Base-by-base conservation (phyloP, 2,113 vertebrate genomes). In the Carettochelys insculpta region DNA sequence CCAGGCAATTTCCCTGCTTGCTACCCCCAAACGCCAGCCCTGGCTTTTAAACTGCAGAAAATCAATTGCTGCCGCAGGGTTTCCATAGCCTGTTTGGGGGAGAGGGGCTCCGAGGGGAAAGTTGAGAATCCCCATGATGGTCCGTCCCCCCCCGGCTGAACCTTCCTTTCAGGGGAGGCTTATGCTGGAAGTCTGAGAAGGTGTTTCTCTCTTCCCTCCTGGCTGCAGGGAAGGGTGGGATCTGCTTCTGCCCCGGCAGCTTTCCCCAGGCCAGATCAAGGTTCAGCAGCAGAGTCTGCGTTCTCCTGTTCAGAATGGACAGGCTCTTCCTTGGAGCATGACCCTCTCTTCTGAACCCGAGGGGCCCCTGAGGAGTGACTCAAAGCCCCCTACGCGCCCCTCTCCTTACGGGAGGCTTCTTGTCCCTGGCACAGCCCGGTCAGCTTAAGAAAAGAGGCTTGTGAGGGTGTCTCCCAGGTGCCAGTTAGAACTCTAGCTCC, bases 121-220 rank as follows among this genome's bases (percentile, higher is more conserved):
- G n/a, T n/a, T n/a, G n/a, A n/a, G n/a, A n/a, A n/a, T n/a, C n/a
- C n/a, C n/a, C n/a, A n/a, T n/a, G n/a, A n/a, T n/a, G n/a, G n/a
- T n/a, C n/a, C n/a, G n/a, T n/a, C n/a, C n/a, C n/a, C n/a, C n/a
- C n/a, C n/a, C n/a, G n/a, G n/a, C 78, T 90, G 76, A 86, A 87
- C 81, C 53, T 92, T 95, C 38, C 68, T 95, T 83, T 78, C 41
- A 68, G 90, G 83, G 34, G 51, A 5, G 6, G 6, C 86, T 87
- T 93, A 58, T 90, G 56, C 78, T 87, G 73, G 86, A 83, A 82
- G 8, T 83, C 94, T 82, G 43, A 58, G 68, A 41, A 38, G 52
- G n/a, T 82, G 83, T 91, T 82, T 86, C 88, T 43, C 75, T 83
- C 80, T 94, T 77, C 91, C 68, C 50, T 93, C 80, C 50, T 61